A percentile compares a stretch with the other conserved stretches of the same genome.
phyloP scores from a whole-genome alignment of 2,797 vertebrate genomes.

The Artibeus lituratus region DNA sequence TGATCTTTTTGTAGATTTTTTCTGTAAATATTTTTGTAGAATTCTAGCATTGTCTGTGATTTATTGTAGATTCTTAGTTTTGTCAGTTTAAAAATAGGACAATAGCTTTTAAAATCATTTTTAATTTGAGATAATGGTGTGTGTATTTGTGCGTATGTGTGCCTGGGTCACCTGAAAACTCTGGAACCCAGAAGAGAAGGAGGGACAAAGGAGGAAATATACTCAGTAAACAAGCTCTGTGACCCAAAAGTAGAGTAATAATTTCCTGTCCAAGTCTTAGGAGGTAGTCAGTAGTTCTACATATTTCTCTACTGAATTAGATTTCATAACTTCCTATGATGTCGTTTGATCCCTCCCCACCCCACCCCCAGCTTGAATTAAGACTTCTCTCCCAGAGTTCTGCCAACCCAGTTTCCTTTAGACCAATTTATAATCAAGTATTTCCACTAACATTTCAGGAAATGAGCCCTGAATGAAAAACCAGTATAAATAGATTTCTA shows the following conservation, averaged over 20 bases:
- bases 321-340: constrained; percentile 2
- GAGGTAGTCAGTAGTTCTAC: neutral
- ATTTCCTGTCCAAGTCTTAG: neutral
- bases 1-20: neutral
- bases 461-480: neutral
- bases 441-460: neutral
- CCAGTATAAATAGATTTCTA: neutral
- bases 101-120: neutral
- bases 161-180: neutral
- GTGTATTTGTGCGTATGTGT: neutral
- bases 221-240: neutral
- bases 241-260: neutral
- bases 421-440: constrained; percentile 2
- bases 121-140: neutral
- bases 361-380: neutral
- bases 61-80: neutral
- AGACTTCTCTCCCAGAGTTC: neutral
- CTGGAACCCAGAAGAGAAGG: neutral
- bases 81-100: neutral
- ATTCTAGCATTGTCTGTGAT: neutral
- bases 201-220: neutral
- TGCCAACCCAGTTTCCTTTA: neutral
- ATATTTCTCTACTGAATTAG: neutral
- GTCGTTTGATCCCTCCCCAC: neutral
- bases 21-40: neutral